Evolutionary conservation across 2,888 invertebrate genomes (phyloP), one percentile per base, ranked within the genome.

Genomic region (Standfussiana lucernea): DNA sequence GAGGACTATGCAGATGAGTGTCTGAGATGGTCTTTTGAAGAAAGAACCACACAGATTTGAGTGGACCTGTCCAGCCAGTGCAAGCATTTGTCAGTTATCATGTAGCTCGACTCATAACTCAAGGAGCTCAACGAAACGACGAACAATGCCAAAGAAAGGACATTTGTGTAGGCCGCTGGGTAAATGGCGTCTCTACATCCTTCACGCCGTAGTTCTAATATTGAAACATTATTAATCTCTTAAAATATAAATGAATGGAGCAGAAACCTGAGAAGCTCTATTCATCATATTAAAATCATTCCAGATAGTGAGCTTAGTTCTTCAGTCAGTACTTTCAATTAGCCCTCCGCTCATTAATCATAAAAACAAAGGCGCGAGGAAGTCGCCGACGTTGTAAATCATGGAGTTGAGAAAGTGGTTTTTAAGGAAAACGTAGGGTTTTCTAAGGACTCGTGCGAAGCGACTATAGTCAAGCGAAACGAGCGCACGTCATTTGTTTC

Each of bases 251-350:
- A 35, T 37, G 1, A 15, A n/a, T 40, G 40, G n/a, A 62, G 37
- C 37, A 62, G 11, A 62, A 62, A 62, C 37, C 37, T 7, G 32
- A 61, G 35, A 0, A 7, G 15, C 64, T 40, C 40, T 64, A 40
- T 64, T 64, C 40, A 64, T 64, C 64, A 28, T 64, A 64, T 28
- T 40, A 10, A 64, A 64, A 10, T 40, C 4, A n/a, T 64, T 64
- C n/a, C 1, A 40, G n/a, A 64, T 40, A 24, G 40, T 64, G 8
- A 4, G 18, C n/a, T n/a, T 64, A 40, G 40, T n/a, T 64, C 62
- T 79, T 70, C 42, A 79, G 56, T 75, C 65, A 72, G 79, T 72
- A 35, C 71, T 79, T 77, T 72, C 61, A 83, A 83, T 83, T 69
- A 69, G 42, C 32, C 32, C 24, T 66, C 59, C 47, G 28, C 24